Conservation (phyloP, 2,888 invertebrate species). For the Onchidella celtica region DNA sequence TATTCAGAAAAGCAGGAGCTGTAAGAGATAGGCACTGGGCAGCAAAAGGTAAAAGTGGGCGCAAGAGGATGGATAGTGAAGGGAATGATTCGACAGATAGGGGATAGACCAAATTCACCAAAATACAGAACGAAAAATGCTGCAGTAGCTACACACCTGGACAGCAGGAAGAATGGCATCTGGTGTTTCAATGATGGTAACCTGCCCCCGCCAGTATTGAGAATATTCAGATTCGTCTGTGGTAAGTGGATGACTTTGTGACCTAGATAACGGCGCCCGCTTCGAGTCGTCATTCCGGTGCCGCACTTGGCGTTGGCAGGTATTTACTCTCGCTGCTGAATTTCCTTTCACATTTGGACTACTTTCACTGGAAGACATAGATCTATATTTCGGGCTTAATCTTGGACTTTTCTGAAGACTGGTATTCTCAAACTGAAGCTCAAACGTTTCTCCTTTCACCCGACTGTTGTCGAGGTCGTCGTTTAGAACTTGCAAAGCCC, state of each 20-base stretch:
- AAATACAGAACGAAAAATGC: background rate
- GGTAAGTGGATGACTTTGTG: slow-evolving; percentile 16
- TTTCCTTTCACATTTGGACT: background rate
- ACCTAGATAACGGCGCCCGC: slow-evolving; percentile 5
- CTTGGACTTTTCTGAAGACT: background rate
- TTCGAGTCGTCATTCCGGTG: background rate
- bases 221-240: slow-evolving; percentile 30
- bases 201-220: slow-evolving; percentile 36
- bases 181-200: slow-evolving; percentile 27
- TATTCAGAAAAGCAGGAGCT: no score
- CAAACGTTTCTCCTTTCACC: background rate
- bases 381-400: background rate
- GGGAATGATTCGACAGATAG: no score
- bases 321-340: background rate
- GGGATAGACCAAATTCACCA: no score
- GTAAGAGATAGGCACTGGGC: no score
- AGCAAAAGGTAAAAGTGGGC: no score
- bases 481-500: no score
- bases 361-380: slow-evolving; percentile 12
- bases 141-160: no score
- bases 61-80: no score
- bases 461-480: no score
- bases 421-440: background rate
- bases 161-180: background rate
- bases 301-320: background rate